Evolutionary conservation across 1,140 invertebrate species (phyloP).

Genomic region (Drosophila melanogaster): DNA sequence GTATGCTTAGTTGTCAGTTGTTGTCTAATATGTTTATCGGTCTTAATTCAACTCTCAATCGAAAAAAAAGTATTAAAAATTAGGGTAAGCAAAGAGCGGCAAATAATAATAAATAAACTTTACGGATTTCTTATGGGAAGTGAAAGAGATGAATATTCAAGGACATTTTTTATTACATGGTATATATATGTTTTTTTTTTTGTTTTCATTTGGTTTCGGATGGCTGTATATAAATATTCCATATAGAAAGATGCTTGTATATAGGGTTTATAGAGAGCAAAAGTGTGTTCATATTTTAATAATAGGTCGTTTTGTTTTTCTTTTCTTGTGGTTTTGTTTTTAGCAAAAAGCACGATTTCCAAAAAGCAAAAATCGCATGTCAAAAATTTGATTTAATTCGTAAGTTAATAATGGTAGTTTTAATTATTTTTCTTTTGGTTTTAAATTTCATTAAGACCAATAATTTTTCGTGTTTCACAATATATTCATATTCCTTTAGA

Average conservation of each 20-base stretch:
- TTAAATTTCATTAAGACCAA: slow-evolving; percentile 56
- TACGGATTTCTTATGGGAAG: neutral
- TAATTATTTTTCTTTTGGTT: slow-evolving; percentile 36
- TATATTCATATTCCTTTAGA: slow-evolving; percentile 66
- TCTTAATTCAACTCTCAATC: slow-evolving; percentile 30
- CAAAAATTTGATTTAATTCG: slow-evolving; percentile 77
- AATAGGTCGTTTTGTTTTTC: slow-evolving; percentile 49
- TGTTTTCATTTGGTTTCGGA: slow-evolving; percentile 21
- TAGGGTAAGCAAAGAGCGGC: slow-evolving; percentile 16
- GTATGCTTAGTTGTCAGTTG: slow-evolving; percentile 58
- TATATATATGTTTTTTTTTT: slow-evolving; percentile 30
- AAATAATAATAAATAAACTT: slow-evolving; percentile 15
- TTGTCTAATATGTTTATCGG: slow-evolving; percentile 9
- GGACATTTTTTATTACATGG: slow-evolving; percentile 38
- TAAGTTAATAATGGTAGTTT: slow-evolving; percentile 70
- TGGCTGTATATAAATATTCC: slow-evolving; percentile 54
- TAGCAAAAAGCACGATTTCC: slow-evolving; percentile 80
- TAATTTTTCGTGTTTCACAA: slow-evolving; percentile 31
- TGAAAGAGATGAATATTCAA: slow-evolving; percentile 26
- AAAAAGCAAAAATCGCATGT: slow-evolving; percentile 80
- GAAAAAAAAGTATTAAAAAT: slow-evolving; percentile 18
- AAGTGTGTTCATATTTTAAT: slow-evolving; percentile 61
- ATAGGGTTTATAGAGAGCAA: slow-evolving; percentile 75
- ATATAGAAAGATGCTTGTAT: slow-evolving; percentile 74
- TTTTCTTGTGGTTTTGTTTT: slow-evolving; percentile 39